Evolutionary conservation across 92 coral and sea anemone species (phyloP).

Genomic region (Anthopleura xanthogrammica): DNA sequence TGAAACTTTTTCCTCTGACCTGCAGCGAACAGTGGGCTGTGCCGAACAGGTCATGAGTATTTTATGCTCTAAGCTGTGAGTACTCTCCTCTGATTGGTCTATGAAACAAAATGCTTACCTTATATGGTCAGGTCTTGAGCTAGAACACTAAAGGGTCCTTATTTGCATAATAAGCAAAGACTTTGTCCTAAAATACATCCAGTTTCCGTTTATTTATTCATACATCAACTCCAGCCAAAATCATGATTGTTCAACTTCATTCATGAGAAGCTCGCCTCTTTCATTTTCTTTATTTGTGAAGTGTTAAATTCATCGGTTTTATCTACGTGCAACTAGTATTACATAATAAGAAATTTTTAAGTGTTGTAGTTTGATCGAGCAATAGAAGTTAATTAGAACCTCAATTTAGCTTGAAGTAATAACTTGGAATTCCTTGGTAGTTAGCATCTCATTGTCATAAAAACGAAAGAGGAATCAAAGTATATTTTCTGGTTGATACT

Average conservation of each 20-base stretch:
- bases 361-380: not conserved
- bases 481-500: not conserved
- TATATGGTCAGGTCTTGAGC: conserved; percentile 15
- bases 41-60: conserved; percentile 14
- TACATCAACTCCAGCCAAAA: not conserved
- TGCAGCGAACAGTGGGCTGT: conserved; percentile 45
- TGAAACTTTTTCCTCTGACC: not conserved
- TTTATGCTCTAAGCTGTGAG: not conserved
- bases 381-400: not conserved
- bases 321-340: not conserved
- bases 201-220: conserved; percentile 13
- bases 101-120: conserved; percentile 4
- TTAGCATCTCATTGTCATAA: not conserved
- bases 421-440: conserved; percentile 30
- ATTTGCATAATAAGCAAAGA: conserved; percentile 22
- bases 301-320: not conserved
- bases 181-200: not conserved
- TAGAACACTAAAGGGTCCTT: not conserved
- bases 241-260: not conserved
- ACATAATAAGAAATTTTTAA: not conserved
- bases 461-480: not conserved
- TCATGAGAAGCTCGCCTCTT: not conserved
- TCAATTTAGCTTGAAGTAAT: not conserved
- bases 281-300: not conserved
- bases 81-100: conserved; percentile 39